A percentile compares a stretch with the other conserved stretches of the same genome.
phyloP scores from a whole-genome alignment of 2,888 invertebrate genomes.

The Lasius fuliginosus region DNA sequence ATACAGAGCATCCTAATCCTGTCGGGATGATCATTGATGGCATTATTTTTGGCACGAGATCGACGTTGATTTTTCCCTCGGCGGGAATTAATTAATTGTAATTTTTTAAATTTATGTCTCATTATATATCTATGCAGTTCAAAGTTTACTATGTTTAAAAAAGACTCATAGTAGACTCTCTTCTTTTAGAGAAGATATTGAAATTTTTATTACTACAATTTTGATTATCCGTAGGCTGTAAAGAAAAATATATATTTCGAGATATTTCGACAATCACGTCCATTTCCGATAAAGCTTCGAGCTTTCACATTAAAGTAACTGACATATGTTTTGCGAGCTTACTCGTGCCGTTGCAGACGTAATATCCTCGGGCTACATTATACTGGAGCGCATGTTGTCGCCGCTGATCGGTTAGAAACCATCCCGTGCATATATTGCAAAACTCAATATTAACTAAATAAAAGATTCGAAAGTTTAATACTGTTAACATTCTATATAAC shows the following conservation, averaged over 20 bases:
- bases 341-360: conserved; percentile 21
- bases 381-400: neutral
- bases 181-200: neutral
- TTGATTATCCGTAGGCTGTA: neutral
- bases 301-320: neutral
- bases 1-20: neutral
- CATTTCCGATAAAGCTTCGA: neutral
- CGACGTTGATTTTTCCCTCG: neutral
- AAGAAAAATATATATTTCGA: neutral
- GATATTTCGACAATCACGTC: neutral
- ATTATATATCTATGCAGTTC: neutral
- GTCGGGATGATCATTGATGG: neutral
- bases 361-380: conserved; percentile 33
- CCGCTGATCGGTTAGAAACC: conserved; percentile 7
- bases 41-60: neutral
- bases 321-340: conserved; percentile 12
- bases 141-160: neutral
- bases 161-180: neutral
- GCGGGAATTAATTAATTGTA: neutral
- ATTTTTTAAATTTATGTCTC: neutral
- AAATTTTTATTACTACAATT: neutral
- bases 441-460: neutral
- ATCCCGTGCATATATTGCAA: neutral
- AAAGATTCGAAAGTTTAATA: neutral
- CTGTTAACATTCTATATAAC: neutral